These are phyloP conservation scores for Discoglossus pictus DNA, from an alignment of 2,797 vertebrate species.

Conservation along the genomic window DNA sequence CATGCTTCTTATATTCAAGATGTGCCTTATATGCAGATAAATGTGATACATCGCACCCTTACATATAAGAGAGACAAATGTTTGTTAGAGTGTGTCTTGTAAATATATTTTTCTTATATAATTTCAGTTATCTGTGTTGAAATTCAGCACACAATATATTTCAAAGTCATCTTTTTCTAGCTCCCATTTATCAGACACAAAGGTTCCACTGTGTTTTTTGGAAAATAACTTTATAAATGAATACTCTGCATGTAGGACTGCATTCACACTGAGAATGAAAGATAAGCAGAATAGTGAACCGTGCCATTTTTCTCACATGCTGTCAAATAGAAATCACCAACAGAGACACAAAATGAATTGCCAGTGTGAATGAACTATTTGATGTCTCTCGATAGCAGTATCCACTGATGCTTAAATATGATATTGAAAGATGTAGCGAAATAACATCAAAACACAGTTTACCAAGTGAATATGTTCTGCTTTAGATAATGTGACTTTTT, in stretches of 20 bases:
- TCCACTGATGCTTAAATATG: slow-evolving; percentile 18
- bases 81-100: too few species aligned
- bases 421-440: too few species aligned
- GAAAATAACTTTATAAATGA: neutral
- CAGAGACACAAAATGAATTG: slow-evolving; percentile 27
- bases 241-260: slow-evolving; percentile 12
- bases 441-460: slow-evolving; percentile 21
- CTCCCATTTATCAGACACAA: too few species aligned
- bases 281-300: slow-evolving; percentile 21
- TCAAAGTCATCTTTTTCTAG: too few species aligned
- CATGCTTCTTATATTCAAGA: too few species aligned
- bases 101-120: too few species aligned
- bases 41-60: too few species aligned
- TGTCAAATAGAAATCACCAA: slow-evolving; percentile 22
- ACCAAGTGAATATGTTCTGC: slow-evolving; percentile 2
- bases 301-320: slow-evolving; percentile 7
- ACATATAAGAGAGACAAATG: too few species aligned
- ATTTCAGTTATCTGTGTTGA: too few species aligned
- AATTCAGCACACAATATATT: too few species aligned
- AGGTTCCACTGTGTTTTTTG: too few species aligned
- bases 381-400: neutral
- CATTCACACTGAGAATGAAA: slow-evolving; percentile 24
- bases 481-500: neutral
- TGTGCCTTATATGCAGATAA: too few species aligned
- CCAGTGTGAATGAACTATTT: slow-evolving; percentile 8